These are phyloP conservation scores for Sitta carolinensis DNA, from an alignment of 2,797 vertebrate species.

Conservation along the genomic window DNA sequence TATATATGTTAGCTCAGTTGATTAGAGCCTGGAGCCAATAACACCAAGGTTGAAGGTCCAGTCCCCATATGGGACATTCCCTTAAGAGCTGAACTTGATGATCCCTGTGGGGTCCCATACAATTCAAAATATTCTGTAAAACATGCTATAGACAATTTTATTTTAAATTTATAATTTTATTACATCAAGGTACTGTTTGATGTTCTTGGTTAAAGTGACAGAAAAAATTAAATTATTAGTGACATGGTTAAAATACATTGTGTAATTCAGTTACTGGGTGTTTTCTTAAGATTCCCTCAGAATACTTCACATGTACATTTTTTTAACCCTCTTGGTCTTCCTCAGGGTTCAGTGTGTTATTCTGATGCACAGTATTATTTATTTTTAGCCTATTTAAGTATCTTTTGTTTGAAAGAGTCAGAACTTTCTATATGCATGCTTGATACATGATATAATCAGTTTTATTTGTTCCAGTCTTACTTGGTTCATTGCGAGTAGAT, in stretches of 20 bases:
- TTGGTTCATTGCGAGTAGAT: neutral
- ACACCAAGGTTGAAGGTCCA: neutral
- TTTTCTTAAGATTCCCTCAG: neutral
- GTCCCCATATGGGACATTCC: neutral
- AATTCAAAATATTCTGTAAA: neutral
- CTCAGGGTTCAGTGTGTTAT: neutral
- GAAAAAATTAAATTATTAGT: neutral
- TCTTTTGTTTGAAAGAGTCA: neutral
- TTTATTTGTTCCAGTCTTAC: neutral
- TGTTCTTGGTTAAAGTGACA: neutral
- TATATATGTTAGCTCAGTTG: neutral
- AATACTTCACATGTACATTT: neutral
- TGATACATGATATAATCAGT: neutral
- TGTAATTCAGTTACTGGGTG: accelerated
- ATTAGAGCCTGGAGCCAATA: neutral
- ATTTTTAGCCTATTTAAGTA: neutral
- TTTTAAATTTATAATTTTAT: neutral
- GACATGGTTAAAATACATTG: neutral
- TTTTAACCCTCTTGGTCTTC: neutral
- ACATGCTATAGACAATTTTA: neutral
- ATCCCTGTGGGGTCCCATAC: neutral
- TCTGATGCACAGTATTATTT: neutral
- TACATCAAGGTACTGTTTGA: neutral
- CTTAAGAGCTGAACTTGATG: neutral
- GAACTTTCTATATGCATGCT: neutral